Percentiles rank a stretch among this genome's conserved stretches.
Conservation (phyloP, 2,113 vertebrate genomes). For the Centropus bengalensis region DNA sequence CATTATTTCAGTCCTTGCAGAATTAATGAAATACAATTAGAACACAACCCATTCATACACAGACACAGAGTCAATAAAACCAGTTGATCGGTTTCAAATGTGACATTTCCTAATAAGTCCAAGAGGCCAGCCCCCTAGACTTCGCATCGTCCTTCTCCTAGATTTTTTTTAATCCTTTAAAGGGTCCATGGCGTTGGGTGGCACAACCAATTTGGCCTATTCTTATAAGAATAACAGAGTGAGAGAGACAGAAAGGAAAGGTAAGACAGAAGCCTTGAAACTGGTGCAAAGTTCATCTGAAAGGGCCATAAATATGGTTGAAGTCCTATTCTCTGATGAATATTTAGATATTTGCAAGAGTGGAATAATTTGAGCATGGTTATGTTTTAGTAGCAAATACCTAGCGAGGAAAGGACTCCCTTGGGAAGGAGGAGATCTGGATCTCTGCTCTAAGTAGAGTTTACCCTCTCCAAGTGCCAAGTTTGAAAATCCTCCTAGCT, state of each 20-base stretch:
- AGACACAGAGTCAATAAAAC: not conserved
- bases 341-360: not conserved
- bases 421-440: not conserved
- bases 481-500: not conserved
- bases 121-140: not conserved
- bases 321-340: not conserved
- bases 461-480: not conserved
- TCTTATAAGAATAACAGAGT: not conserved
- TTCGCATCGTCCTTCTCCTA: not conserved
- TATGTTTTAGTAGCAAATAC: not conserved
- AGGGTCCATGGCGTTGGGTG: not conserved
- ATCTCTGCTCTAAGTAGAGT: not conserved
- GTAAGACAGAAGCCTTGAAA: not conserved
- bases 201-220: not conserved
- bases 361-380: not conserved
- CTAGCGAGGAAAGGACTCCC: not conserved
- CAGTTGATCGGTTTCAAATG: not conserved
- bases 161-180: not conserved
- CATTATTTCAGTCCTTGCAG: not conserved
- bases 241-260: not conserved
- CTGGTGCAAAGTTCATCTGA: not conserved
- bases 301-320: not conserved
- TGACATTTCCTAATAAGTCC: not conserved
- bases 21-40: not conserved
- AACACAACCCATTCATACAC: not conserved